phyloP scores from a whole-genome alignment of 2,113 vertebrate species.

The Vulpes lagopus region DNA sequence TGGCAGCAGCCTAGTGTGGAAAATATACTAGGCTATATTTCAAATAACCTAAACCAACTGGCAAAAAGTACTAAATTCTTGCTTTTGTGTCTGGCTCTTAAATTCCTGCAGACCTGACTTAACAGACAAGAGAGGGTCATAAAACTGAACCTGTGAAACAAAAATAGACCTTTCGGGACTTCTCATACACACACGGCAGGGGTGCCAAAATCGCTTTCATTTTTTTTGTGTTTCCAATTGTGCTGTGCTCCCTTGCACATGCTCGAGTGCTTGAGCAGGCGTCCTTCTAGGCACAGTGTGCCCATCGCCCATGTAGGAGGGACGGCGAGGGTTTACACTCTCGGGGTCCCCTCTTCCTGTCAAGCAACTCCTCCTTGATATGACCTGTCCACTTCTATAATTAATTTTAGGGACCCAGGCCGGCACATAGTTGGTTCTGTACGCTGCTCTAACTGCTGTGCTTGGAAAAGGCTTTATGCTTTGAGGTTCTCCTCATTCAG shows the following conservation, averaged over 20 bases:
- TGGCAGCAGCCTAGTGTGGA: constrained; percentile 70
- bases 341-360: constrained; percentile 19
- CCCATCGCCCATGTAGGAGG: accelerated
- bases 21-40: constrained; percentile 75
- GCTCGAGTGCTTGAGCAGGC: accelerated
- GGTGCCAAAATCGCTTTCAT: constrained; percentile 68
- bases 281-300: neutral
- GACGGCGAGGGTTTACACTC: neutral
- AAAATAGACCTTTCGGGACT: constrained; percentile 80
- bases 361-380: constrained; percentile 72
- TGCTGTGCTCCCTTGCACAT: neutral
- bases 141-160: constrained; percentile 82
- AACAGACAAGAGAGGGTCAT: constrained; percentile 79
- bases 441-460: constrained; percentile 71
- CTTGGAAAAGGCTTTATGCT: constrained; percentile 84
- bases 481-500: constrained; percentile 84
- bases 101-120: constrained; percentile 83
- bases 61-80: constrained; percentile 69
- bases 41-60: constrained; percentile 78
- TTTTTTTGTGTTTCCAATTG: constrained; percentile 7
- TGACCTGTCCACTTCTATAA: constrained; percentile 65
- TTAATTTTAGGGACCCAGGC: constrained; percentile 84
- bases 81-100: constrained; percentile 79
- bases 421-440: constrained; percentile 65
- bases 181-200: constrained; percentile 50